phyloP scores from a whole-genome alignment of 1,140 invertebrate genomes.

The Tribolium castaneum region DNA sequence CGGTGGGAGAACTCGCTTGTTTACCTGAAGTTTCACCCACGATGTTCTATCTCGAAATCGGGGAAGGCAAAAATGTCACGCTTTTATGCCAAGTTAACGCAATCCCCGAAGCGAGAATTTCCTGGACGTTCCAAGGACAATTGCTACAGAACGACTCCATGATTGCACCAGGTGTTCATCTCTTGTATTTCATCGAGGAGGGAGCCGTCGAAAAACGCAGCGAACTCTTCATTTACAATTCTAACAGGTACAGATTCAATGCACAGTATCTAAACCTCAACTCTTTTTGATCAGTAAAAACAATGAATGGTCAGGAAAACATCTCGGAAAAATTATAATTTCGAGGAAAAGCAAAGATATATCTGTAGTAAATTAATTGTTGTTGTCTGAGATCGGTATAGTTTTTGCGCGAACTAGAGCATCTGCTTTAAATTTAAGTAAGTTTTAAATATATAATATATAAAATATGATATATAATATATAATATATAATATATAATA shows the following conservation, averaged over 20 bases:
- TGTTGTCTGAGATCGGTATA: too few relatives aligned
- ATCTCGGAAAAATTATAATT: too few relatives aligned
- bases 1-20: slow-evolving; percentile 82
- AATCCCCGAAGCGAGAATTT: slow-evolving; percentile 80
- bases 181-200: slow-evolving; percentile 77
- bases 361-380: too few relatives aligned
- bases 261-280: too few relatives aligned
- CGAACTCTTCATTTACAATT: slow-evolving; percentile 80
- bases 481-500: too few relatives aligned
- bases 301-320: too few relatives aligned
- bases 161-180: slow-evolving; percentile 71
- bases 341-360: too few relatives aligned
- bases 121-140: slow-evolving; percentile 84
- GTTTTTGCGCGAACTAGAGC: too few relatives aligned
- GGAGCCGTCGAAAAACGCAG: slow-evolving; percentile 77
- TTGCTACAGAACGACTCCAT: slow-evolving; percentile 77
- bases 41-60: slow-evolving; percentile 78
- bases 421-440: too few relatives aligned
- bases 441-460: too few relatives aligned
- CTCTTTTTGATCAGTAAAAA: too few relatives aligned
- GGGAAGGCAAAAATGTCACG: slow-evolving; percentile 82
- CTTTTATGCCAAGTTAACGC: slow-evolving; percentile 82
- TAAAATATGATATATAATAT: too few relatives aligned
- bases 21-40: slow-evolving; percentile 80
- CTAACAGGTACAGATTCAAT: slow-evolving; percentile 64